A percentile compares a stretch with the other conserved stretches of the same genome.
phyloP scores from a whole-genome alignment of 2,113 vertebrate genomes.

The Bagarius yarrelli region DNA sequence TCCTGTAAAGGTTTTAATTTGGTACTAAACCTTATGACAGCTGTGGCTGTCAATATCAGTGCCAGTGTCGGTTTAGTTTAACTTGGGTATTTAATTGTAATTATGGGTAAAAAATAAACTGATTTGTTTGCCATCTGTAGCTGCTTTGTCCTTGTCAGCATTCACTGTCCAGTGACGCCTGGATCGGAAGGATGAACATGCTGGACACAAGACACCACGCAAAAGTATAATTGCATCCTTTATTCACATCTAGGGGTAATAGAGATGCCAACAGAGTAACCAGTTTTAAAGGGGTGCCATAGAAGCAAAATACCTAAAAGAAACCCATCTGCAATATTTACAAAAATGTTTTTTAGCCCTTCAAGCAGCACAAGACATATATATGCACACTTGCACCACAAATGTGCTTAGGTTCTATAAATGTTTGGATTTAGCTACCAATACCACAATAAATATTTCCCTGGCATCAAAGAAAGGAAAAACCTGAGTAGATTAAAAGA shows the following conservation, averaged over 20 bases:
- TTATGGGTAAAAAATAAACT: not conserved
- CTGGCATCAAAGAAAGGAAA: too few relatives aligned
- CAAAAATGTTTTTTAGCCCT: not conserved
- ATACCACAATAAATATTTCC: too few relatives aligned
- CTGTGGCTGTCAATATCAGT: not conserved
- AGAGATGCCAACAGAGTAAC: not conserved
- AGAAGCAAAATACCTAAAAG: not conserved
- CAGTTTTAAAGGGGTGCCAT: not conserved
- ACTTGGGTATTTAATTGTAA: not conserved
- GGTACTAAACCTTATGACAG: not conserved
- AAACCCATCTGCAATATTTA: not conserved
- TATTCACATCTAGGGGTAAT: not conserved
- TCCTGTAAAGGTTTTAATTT: not conserved
- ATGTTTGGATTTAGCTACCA: too few relatives aligned
- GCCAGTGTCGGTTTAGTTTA: not conserved
- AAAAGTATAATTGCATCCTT: not conserved
- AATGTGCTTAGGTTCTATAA: too few relatives aligned
- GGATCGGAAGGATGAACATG: not conserved
- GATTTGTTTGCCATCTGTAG: not conserved
- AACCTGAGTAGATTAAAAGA: too few relatives aligned
- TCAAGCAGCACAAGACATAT: too few relatives aligned
- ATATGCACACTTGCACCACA: too few relatives aligned
- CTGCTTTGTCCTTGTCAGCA: not conserved
- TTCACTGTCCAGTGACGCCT: not conserved
- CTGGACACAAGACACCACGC: not conserved